Percentiles rank a stretch among this genome's conserved stretches.
phyloP scores from a whole-genome alignment of 2,797 vertebrate genomes.

The Acanthurus leucopareius region DNA sequence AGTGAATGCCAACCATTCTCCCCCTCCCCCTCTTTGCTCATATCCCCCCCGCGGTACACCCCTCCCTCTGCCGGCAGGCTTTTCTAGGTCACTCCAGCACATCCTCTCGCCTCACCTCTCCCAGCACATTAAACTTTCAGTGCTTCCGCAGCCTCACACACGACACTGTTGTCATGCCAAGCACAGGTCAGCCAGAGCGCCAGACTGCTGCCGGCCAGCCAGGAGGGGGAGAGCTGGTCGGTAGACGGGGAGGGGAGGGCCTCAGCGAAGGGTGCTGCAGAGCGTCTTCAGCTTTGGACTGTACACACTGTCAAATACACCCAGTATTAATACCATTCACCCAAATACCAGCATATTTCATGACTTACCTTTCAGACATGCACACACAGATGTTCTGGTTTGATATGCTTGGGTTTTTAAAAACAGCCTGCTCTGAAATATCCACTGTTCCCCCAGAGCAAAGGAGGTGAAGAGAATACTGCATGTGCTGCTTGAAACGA shows the following conservation, averaged over 20 bases:
- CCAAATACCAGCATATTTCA: neutral
- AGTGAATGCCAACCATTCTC: slow-evolving; percentile 36
- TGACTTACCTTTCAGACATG: neutral
- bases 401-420: neutral
- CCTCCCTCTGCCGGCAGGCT: slow-evolving; percentile 71
- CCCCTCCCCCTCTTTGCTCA: slow-evolving; percentile 40
- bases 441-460: neutral
- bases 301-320: neutral
- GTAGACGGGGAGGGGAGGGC: slow-evolving; percentile 4
- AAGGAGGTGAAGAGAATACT: neutral
- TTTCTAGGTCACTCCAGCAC: slow-evolving; percentile 85
- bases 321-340: slow-evolving; percentile 7
- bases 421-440: neutral
- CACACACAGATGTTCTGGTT: neutral
- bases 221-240: neutral
- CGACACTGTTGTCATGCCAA: slow-evolving; percentile 77
- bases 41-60: slow-evolving; percentile 34
- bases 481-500: neutral
- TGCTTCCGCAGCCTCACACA: slow-evolving; percentile 73
- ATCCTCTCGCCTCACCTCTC: slow-evolving; percentile 78
- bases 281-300: neutral
- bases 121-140: slow-evolving; percentile 86
- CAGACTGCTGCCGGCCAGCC: slow-evolving; percentile 58
- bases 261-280: slow-evolving; percentile 3
- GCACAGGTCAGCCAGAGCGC: slow-evolving; percentile 75